Conservation (phyloP, 30 jellyfish, hydroid and myxozoan species). For the Turritopsis dohrnii region DNA sequence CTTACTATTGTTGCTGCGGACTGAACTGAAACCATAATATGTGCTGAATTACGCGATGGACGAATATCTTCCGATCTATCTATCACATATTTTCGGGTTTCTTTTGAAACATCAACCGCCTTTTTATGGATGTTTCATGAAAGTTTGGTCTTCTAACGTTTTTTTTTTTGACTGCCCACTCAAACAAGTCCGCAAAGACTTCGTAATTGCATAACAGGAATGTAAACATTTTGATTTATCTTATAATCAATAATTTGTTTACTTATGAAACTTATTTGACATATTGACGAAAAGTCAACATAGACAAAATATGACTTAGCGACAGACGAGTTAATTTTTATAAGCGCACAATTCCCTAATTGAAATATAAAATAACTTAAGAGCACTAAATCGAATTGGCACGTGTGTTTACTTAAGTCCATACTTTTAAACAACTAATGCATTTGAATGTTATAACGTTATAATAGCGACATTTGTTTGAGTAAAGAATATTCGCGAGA, state of each 20-base stretch:
- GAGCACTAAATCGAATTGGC: neutral
- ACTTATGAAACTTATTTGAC: neutral
- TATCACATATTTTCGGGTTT: neutral
- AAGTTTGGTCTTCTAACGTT: neutral
- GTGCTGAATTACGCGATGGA: neutral
- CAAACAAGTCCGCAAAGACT: neutral
- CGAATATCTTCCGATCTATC: too few species aligned
- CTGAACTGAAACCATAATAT: too few species aligned
- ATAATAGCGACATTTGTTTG: neutral
- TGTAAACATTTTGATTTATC: neutral
- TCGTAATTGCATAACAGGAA: neutral
- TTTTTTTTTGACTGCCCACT: neutral
- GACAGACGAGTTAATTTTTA: neutral
- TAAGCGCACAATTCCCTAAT: neutral
- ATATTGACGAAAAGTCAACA: neutral
- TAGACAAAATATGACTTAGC: neutral
- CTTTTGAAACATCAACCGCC: neutral
- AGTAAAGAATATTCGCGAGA: neutral
- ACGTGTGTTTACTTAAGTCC: neutral
- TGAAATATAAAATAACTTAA: neutral
- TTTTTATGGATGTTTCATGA: too few species aligned
- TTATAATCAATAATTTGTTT: neutral
- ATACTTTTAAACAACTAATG: neutral
- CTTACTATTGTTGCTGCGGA: neutral
- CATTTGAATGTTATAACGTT: neutral